Evolutionary conservation across 2,113 vertebrate genomes (phyloP).

Genomic region (Microcebus lehilahytsara): DNA sequence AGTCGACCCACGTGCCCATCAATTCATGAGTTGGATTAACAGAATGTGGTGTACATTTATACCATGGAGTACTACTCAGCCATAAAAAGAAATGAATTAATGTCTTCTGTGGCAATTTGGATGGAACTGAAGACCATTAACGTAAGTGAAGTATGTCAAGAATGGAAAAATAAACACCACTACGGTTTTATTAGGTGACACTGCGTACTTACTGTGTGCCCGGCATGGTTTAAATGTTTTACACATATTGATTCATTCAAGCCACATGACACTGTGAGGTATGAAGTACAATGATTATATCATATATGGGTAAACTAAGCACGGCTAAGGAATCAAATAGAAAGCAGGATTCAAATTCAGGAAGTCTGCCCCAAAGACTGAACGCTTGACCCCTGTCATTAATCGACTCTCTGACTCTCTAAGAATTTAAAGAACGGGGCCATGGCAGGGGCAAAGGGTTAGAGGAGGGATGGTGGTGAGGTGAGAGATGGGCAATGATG

Average conservation of each 20-base stretch:
- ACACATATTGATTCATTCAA: background rate
- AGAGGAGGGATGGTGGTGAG: background rate
- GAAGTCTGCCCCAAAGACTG: background rate
- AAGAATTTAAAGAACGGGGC: background rate
- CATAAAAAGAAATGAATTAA: no score
- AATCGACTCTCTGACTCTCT: background rate
- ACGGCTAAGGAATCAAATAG: background rate
- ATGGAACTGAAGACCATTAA: no score
- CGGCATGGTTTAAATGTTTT: background rate
- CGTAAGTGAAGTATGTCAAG: no score
- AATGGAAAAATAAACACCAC: no score
- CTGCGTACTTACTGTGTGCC: background rate
- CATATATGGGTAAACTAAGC: background rate
- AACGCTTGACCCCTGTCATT: background rate
- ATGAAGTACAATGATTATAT: background rate
- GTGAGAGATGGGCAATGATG: background rate
- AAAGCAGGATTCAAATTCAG: background rate
- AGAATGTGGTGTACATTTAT: no score
- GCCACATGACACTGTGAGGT: background rate
- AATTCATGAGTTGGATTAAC: no score
- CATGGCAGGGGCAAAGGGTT: fast-evolving
- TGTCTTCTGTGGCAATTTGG: no score
- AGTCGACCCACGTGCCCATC: no score
- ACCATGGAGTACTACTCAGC: no score
- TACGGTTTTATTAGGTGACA: background rate